Percentiles rank a stretch among this genome's conserved stretches.
phyloP scores from a whole-genome alignment of 1,140 invertebrate genomes.

The Nephila pilipes region DNA sequence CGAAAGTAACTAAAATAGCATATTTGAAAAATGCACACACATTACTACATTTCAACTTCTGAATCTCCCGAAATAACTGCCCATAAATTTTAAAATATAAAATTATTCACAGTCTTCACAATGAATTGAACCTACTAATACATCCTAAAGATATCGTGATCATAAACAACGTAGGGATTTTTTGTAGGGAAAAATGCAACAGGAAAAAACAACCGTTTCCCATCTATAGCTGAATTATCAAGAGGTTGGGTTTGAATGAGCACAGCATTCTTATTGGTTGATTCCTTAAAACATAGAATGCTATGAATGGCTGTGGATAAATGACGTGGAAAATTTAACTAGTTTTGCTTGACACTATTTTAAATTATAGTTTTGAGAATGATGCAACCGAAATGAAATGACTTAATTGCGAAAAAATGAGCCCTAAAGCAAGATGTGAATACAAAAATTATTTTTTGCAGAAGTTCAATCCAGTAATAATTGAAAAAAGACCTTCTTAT shows the following conservation, averaged over 20 bases:
- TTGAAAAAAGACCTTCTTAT: too few species aligned
- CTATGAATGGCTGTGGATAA: neutral
- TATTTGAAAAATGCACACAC: too few species aligned
- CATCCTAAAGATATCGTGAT: neutral
- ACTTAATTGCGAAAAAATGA: neutral
- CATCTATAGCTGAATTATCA: constrained; percentile 15
- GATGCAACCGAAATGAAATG: neutral
- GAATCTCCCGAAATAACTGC: too few species aligned
- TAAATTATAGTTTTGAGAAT: neutral
- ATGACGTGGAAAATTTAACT: constrained; percentile 31
- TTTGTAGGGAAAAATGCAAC: neutral
- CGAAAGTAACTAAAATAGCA: too few species aligned
- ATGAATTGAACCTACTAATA: neutral
- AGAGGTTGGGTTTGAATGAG: constrained; percentile 2
- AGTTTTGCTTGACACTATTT: constrained; percentile 35
- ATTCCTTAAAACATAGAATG: neutral
- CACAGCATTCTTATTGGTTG: constrained; percentile 10
- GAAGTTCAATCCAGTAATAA: too few species aligned
- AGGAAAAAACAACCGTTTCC: neutral
- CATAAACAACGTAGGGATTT: constrained; percentile 22
- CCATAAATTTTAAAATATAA: neutral
- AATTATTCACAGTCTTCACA: neutral
- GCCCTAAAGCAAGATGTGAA: neutral
- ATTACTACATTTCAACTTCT: too few species aligned
- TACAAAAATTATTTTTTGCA: too few species aligned